Base-by-base conservation (phyloP, 1,140 invertebrate genomes). In the Cecropterus lyciades region DNA sequence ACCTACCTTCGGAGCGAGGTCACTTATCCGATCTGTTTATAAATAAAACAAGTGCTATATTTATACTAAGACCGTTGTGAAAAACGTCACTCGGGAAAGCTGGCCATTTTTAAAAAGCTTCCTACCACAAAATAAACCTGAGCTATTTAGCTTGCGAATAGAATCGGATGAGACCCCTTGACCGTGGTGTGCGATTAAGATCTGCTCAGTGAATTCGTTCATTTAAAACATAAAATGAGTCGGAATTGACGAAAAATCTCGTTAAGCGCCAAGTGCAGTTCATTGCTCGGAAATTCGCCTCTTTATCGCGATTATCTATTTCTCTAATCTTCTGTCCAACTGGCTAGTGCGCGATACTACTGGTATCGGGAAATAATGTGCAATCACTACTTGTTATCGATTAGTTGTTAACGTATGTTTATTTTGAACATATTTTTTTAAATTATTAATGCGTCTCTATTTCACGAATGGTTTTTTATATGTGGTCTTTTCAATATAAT, bases 111-210 rank as follows among this genome's bases (percentile, higher is more conserved):
- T 82, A 77, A 87, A 82, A 87, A 85, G 74, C 75, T 73, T 55
- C 73, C 59, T 57, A 74, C 85, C 85, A 85, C 84, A 84, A 82
- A 90, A 82, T 86, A 87, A 90, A 87, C 77, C 77, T 75, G 76
- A 67, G 79, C 83, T 85, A 81, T 85, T 87, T 86, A 85, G 74
- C 85, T 76, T 73, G 72, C 70, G 77, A 89, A 82, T 80, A 82
- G 81, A 81, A 85, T 86, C 82, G 80, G 80, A 85, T 80, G 82
- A 85, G 70, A 63, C 72, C 75, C 75, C 80, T 80, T 77, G 73
- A 75, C 75, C 77, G 77, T 79, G 74, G 72, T 64, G 62, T 74
- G 76, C 73, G 84, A 88, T 90, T 84, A 81, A 77, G 80, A 89
- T 86, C 85, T 84, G 72, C 70, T 77, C 79, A 79, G 69, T 82